Base-by-base conservation (phyloP, 1,140 invertebrate genomes). In the Druon quercuslanigerum region DNA sequence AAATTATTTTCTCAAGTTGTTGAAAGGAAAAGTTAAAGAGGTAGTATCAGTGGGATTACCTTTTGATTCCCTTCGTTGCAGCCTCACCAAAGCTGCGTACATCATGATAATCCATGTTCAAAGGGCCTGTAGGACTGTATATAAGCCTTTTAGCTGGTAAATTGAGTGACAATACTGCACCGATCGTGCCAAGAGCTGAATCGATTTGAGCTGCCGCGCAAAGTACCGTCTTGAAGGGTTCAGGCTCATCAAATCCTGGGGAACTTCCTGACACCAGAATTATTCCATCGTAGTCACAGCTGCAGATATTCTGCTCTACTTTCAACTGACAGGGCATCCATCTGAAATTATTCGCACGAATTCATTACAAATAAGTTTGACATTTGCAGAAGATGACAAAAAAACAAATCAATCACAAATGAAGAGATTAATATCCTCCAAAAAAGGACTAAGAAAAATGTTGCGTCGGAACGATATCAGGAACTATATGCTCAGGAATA, bases 91-190 rank as follows among this genome's bases (percentile, higher is more conserved):
- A 95, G 56, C 93, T 92, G 74, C 94, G 89, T 4, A 96, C 95
- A 90, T 98, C 97, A 91, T 97, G 95, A 87, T 96, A 97, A 88
- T 96, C 95, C 12, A 93, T 91, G 74, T 96, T 94, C 12, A 97
- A 91, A 17, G 94, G 93, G n/a, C 96, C 96, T 54, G 95, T 96
- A 0, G 96, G 95, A 40, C 95, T 93, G 83, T 94, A 94, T 51
- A 98, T 93, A 70, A 97, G 85, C 75, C 94, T 91, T 71, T 92
- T 92, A 13, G 93, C 92, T 16, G 94, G 93, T n/a, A 95, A 90
- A 85, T 93, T 92, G 77, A 94, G 92, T 50, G 93, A 92, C 82
- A 96, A 87, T 46, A 96, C 91, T 11, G 92, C 90, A 13, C 90
- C 85, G 60, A 84, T 83, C 77, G 87, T 84, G 74, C 84, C 87